phyloP scores from a whole-genome alignment of 2,888 invertebrate genomes.

The Desoria tigrina region DNA sequence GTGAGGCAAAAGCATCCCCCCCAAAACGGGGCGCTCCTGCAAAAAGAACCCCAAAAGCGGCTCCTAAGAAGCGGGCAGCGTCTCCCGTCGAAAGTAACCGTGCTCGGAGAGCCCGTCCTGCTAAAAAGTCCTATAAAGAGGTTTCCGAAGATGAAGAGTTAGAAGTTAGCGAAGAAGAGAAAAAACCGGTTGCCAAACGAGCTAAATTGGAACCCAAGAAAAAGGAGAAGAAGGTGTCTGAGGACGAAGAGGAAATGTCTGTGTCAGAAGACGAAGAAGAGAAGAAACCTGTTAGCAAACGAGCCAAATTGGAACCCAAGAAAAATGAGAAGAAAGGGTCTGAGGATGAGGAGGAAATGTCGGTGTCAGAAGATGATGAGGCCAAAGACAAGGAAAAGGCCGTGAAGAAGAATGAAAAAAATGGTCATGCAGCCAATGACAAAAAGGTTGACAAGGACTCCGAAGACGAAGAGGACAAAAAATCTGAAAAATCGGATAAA shows the following conservation, averaged over 20 bases:
- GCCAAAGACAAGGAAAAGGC: slow-evolving; percentile 22
- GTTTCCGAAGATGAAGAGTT: slow-evolving; percentile 35
- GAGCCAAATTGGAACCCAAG: no score
- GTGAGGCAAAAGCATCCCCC: slow-evolving; percentile 4
- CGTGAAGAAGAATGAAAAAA: slow-evolving; percentile 23
- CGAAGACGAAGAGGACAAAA: slow-evolving; percentile 4
- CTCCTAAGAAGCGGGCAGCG: slow-evolving; percentile 14
- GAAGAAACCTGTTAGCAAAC: slow-evolving; percentile 10
- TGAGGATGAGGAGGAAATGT: slow-evolving; percentile 37
- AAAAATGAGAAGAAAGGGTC: slow-evolving; percentile 23
- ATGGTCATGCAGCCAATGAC: no score
- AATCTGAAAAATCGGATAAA: slow-evolving; percentile 15
- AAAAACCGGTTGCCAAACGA: slow-evolving; percentile 14
- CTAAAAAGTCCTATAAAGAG: slow-evolving; percentile 41
- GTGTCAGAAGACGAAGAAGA: slow-evolving; percentile 18
- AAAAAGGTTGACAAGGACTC: slow-evolving; percentile 9
- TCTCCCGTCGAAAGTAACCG: slow-evolving; percentile 20
- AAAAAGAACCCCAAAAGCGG: slow-evolving; percentile 22
- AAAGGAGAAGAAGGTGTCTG: slow-evolving; percentile 25
- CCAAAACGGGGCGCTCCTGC: slow-evolving; percentile 22
- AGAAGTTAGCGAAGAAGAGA: slow-evolving; percentile 37
- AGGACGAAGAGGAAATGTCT: slow-evolving; percentile 30
- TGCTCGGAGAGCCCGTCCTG: slow-evolving; percentile 28
- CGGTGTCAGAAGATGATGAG: slow-evolving; percentile 29
- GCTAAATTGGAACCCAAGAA: slow-evolving; percentile 25